phyloP scores from a whole-genome alignment of 2,797 vertebrate species.

The Chrosomus eos region DNA sequence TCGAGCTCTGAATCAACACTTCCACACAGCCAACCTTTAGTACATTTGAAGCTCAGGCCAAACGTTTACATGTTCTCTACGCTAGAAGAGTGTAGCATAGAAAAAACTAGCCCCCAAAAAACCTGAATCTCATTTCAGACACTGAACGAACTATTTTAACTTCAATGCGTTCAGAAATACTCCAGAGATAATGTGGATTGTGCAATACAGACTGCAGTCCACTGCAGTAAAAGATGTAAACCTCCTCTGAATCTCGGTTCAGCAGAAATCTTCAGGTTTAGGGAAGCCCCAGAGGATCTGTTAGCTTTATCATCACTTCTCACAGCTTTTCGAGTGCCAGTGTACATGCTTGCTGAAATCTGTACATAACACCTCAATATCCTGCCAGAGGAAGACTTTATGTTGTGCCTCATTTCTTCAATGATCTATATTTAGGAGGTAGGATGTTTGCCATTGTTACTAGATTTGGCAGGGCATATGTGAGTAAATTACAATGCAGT shows the following conservation, averaged over 20 bases:
- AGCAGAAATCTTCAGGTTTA: slow-evolving; percentile 34
- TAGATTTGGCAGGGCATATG: slow-evolving; percentile 3
- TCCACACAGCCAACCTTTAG: not conserved
- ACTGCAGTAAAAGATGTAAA: slow-evolving; percentile 26
- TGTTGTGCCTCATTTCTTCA: slow-evolving; percentile 34
- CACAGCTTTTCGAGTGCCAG: slow-evolving; percentile 6
- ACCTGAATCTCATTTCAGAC: not conserved
- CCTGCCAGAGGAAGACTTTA: slow-evolving; percentile 41
- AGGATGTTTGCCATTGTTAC: slow-evolving; percentile 31
- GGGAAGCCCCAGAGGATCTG: slow-evolving; percentile 6
- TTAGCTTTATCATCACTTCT: slow-evolving; percentile 31
- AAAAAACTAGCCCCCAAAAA: not conserved
- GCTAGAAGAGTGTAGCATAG: not conserved
- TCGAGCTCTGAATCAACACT: slow-evolving; percentile 1
- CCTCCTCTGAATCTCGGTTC: slow-evolving; percentile 32
- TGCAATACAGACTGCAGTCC: slow-evolving; percentile 23
- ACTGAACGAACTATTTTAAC: not conserved
- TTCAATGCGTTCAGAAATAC: slow-evolving; percentile 23
- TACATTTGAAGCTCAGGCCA: slow-evolving; percentile 1
- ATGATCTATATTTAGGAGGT: slow-evolving; percentile 36
- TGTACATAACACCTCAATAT: not conserved
- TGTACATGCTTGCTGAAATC: slow-evolving; percentile 28
- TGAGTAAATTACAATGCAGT: not conserved
- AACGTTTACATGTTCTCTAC: not conserved
- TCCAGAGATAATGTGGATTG: slow-evolving; percentile 11